Evolutionary conservation across 2,113 vertebrate species (phyloP).

Genomic region (Hipposideros armiger): DNA sequence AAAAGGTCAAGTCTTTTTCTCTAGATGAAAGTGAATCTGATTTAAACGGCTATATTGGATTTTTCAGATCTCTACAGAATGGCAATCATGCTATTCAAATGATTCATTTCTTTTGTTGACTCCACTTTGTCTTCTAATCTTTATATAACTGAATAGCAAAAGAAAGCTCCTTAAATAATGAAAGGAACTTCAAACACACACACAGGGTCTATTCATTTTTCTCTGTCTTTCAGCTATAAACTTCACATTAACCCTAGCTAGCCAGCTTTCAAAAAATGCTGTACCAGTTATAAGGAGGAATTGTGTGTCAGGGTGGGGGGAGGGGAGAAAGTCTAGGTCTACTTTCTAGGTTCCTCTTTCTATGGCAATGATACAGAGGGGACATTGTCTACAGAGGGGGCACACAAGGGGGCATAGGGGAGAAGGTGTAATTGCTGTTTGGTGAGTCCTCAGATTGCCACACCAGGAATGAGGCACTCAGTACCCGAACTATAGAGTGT

Average conservation of each 20-base stretch:
- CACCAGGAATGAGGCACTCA: not conserved
- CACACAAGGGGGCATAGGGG: rapidly evolving
- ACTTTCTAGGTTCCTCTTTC: not conserved
- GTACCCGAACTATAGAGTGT: not conserved
- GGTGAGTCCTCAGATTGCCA: not conserved
- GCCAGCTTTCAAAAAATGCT: constrained; percentile 5
- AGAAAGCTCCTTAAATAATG: constrained; percentile 64
- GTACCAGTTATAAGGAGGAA: not conserved
- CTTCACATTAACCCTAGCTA: constrained; percentile 51
- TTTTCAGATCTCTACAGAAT: constrained; percentile 73
- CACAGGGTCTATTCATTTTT: constrained; percentile 49
- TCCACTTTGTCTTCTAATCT: constrained; percentile 70
- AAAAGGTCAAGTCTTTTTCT: constrained; percentile 76
- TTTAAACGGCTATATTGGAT: constrained; percentile 71
- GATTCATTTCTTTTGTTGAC: constrained; percentile 74
- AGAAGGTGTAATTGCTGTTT: not conserved
- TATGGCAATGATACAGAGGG: not conserved
- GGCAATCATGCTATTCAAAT: constrained; percentile 75
- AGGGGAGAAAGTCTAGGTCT: not conserved
- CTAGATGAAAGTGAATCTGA: constrained; percentile 71
- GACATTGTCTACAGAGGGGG: not conserved
- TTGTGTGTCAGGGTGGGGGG: not conserved
- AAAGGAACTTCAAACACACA: constrained; percentile 67
- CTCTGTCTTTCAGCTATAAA: constrained; percentile 13
- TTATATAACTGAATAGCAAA: constrained; percentile 70